Evolutionary conservation across 2,113 vertebrate genomes (phyloP).

Genomic region (Apus apus): DNA sequence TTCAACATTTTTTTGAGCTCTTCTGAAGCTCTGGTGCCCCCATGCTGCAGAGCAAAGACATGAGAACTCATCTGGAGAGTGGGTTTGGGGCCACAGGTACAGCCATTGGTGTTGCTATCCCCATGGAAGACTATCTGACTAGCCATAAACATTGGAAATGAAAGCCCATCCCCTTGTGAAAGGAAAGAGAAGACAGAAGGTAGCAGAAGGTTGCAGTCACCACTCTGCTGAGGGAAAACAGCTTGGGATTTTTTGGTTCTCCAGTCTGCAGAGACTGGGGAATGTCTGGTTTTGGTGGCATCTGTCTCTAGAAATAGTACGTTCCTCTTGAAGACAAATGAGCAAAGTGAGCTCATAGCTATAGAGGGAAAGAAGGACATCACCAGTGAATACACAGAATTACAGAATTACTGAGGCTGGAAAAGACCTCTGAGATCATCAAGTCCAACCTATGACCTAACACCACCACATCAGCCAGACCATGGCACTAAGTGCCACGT

Average conservation of each 20-base stretch:
- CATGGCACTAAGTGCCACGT: no score
- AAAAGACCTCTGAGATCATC: no score
- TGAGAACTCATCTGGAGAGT: background rate
- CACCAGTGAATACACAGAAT: background rate
- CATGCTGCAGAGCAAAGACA: constrained; percentile 29
- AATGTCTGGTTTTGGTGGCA: background rate
- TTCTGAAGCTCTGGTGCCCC: constrained; percentile 31
- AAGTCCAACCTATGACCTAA: no score
- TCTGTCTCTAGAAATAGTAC: background rate
- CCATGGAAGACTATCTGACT: background rate
- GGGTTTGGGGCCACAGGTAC: background rate
- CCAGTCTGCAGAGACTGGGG: background rate
- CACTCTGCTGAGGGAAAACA: rapidly evolving
- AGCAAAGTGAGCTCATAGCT: background rate
- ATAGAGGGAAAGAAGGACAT: background rate
- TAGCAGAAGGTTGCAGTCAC: background rate
- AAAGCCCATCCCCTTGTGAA: background rate
- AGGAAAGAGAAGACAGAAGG: background rate
- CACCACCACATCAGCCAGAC: no score
- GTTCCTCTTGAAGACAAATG: background rate
- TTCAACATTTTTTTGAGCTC: background rate
- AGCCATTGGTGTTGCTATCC: background rate
- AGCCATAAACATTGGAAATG: background rate
- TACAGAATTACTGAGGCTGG: no score
- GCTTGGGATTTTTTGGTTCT: background rate